These are phyloP conservation scores for Oryzias woworae DNA, from an alignment of 2,113 vertebrate genomes.

Conservation along the genomic window DNA sequence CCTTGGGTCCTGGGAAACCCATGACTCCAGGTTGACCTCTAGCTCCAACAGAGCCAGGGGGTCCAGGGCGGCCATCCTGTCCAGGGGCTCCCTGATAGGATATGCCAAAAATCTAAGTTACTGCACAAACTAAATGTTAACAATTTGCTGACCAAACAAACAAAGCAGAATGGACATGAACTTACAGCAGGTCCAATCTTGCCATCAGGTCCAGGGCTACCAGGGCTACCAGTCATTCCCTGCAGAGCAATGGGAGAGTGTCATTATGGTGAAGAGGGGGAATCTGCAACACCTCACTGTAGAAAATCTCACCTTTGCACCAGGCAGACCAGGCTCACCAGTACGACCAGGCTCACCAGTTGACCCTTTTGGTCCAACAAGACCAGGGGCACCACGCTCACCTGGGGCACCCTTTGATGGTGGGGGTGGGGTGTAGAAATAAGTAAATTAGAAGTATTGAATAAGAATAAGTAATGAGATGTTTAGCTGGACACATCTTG, in stretches of 20 bases:
- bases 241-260: conserved; percentile 50
- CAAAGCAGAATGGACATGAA: conserved; percentile 38
- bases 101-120: not conserved
- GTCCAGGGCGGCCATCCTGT: conserved; percentile 94
- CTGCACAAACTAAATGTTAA: not conserved
- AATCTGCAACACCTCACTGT: not conserved
- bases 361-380: conserved; percentile 88
- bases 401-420: conserved; percentile 84
- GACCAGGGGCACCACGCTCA: conserved; percentile 88
- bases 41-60: conserved; percentile 87
- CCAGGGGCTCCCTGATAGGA: conserved; percentile 84
- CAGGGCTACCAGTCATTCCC: conserved; percentile 98
- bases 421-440: not conserved
- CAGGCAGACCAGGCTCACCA: conserved; percentile 92
- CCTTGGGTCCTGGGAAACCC: conserved; percentile 98
- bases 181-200: conserved; percentile 90
- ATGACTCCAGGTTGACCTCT: conserved; percentile 97
- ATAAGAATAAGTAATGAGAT: not conserved
- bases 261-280: not conserved
- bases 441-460: not conserved
- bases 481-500: not conserved
- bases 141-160: not conserved
- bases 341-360: conserved; percentile 92
- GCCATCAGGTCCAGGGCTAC: conserved; percentile 94
- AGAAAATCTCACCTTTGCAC: conserved; percentile 86